Conservation (phyloP, 1,140 invertebrate species). For the Leucophenga varia region DNA sequence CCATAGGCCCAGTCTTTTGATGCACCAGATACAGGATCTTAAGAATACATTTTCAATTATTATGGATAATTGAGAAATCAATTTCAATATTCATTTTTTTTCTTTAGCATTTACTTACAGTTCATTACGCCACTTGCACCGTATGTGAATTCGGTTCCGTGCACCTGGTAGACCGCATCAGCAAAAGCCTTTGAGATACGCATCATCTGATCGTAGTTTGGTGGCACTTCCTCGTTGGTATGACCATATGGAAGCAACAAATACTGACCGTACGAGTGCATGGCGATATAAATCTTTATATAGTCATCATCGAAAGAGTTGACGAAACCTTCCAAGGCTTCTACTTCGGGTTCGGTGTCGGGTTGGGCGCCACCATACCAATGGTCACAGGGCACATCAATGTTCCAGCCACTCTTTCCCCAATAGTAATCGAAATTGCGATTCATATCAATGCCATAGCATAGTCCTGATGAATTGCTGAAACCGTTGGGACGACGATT, state of each 20-base stretch:
- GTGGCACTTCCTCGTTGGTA: slow-evolving; percentile 56
- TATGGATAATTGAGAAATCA: no score
- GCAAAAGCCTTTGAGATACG: slow-evolving; percentile 59
- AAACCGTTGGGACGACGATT: slow-evolving; percentile 51
- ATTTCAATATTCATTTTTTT: no score
- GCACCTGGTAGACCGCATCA: slow-evolving; percentile 55
- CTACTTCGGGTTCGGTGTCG: slow-evolving; percentile 77
- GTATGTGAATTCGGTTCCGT: slow-evolving; percentile 60
- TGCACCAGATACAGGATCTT: slow-evolving; percentile 59
- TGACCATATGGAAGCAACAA: slow-evolving; percentile 60
- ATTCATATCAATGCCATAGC: slow-evolving; percentile 69
- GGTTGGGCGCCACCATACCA: slow-evolving; percentile 68
- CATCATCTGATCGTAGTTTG: slow-evolving; percentile 62
- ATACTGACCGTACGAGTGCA: slow-evolving; percentile 60
- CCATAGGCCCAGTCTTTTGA: slow-evolving; percentile 71
- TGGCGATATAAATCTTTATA: slow-evolving; percentile 61
- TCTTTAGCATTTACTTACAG: slow-evolving; percentile 64
- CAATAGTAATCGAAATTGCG: slow-evolving; percentile 70
- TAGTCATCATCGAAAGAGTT: slow-evolving; percentile 55
- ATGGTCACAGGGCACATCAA: slow-evolving; percentile 65
- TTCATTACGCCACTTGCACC: slow-evolving; percentile 61
- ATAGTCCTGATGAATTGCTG: slow-evolving; percentile 42
- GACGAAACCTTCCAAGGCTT: slow-evolving; percentile 62
- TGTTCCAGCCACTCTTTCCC: slow-evolving; percentile 60
- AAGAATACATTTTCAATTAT: no score